Evolutionary conservation across 1,140 invertebrate genomes (phyloP).

Genomic region (Cotesia vestalis): DNA sequence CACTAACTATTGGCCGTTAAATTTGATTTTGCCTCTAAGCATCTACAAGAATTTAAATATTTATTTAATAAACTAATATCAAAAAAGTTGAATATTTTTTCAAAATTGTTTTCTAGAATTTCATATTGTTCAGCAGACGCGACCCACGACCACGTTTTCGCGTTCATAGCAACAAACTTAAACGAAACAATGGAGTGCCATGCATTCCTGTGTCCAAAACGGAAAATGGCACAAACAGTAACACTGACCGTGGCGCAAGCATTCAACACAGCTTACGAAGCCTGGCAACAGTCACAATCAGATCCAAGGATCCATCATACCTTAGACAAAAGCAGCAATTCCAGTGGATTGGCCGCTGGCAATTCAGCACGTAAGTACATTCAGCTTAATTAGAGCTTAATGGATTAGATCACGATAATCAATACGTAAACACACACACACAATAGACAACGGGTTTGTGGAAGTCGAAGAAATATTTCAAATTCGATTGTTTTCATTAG

Average conservation of each 20-base stretch:
- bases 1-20: no score
- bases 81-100: slow-evolving; percentile 2
- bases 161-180: slow-evolving; percentile 81
- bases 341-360: no score
- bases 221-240: slow-evolving; percentile 83
- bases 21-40: no score
- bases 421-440: no score
- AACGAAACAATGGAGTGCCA: slow-evolving; percentile 86
- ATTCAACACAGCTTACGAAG: slow-evolving; percentile 83
- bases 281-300: slow-evolving; percentile 69
- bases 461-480: no score
- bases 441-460: no score
- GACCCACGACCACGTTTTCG: slow-evolving; percentile 83
- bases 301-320: slow-evolving; percentile 54
- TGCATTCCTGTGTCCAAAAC: slow-evolving; percentile 84
- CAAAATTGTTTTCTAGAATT: slow-evolving; percentile 72
- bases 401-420: no score
- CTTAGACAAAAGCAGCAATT: slow-evolving; percentile 47
- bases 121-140: slow-evolving; percentile 90
- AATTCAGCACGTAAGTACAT: no score
- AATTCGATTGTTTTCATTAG: no score
- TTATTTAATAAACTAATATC: no score
- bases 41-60: no score
- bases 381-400: no score
- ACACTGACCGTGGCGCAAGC: slow-evolving; percentile 85